These are phyloP conservation scores for Polyploca ridens DNA, from an alignment of 2,888 invertebrate genomes.

Conservation along the genomic window DNA sequence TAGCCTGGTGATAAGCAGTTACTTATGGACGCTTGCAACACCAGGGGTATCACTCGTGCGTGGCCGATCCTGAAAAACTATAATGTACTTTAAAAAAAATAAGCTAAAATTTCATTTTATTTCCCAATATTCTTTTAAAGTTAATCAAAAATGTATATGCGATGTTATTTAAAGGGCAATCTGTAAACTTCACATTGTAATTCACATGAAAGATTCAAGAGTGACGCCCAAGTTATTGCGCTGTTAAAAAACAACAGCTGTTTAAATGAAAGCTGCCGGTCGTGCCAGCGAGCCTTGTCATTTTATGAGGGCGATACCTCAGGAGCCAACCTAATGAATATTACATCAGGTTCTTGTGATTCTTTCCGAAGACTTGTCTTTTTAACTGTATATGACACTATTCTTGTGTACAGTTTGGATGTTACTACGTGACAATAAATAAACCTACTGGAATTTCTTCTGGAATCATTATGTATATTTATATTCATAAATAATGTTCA, in stretches of 20 bases:
- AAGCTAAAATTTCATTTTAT: not conserved
- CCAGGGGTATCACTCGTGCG: too few relatives aligned
- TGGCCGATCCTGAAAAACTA: too few relatives aligned
- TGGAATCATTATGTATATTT: not conserved
- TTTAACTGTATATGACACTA: slow-evolving; percentile 16
- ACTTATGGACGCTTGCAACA: too few relatives aligned
- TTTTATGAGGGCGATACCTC: slow-evolving; percentile 52
- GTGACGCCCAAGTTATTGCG: slow-evolving; percentile 55
- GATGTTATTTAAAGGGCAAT: slow-evolving; percentile 22
- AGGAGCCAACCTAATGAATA: slow-evolving; percentile 36
- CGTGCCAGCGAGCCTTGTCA: slow-evolving; percentile 39
- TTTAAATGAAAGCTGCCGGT: slow-evolving; percentile 42
- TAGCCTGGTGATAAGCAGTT: too few relatives aligned
- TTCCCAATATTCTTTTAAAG: not conserved
- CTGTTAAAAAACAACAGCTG: slow-evolving; percentile 48
- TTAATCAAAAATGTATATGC: slow-evolving; percentile 17
- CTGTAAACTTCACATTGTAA: slow-evolving; percentile 42
- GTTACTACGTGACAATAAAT: not conserved
- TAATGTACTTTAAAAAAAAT: too few relatives aligned
- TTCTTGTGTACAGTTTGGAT: too few relatives aligned
- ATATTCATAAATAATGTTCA: not conserved
- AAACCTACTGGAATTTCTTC: not conserved
- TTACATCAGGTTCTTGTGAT: slow-evolving; percentile 42
- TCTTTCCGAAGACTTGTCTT: slow-evolving; percentile 24
- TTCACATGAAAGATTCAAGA: slow-evolving; percentile 72